phyloP scores from a whole-genome alignment of 2,113 vertebrate species.

The Heterotis niloticus region DNA sequence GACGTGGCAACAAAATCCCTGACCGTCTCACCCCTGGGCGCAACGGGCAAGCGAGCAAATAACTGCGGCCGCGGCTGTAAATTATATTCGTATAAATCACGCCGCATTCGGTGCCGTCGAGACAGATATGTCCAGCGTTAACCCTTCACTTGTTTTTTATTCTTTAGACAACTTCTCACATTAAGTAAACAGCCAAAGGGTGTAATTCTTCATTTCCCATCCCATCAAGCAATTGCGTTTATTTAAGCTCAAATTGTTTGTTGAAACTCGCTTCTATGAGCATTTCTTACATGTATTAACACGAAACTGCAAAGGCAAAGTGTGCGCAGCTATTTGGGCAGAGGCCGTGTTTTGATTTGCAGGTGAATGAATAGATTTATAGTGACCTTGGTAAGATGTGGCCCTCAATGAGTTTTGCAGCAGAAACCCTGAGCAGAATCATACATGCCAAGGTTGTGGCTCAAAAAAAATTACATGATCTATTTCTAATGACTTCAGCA shows the following conservation, averaged over 20 bases:
- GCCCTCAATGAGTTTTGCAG: background rate
- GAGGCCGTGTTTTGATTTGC: background rate
- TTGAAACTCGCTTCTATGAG: background rate
- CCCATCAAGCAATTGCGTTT: too few species aligned
- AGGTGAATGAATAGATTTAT: too few species aligned
- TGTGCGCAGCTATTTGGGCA: background rate
- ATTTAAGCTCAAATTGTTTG: too few species aligned
- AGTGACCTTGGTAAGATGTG: background rate
- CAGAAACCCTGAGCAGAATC: background rate
- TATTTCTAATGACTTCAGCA: background rate
- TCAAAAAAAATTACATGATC: background rate
- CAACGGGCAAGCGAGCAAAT: too few species aligned
- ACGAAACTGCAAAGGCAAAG: background rate
- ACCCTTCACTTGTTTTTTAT: background rate
- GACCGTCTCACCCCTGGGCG: too few species aligned
- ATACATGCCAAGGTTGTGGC: background rate
- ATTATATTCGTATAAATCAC: too few species aligned
- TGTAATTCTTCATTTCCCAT: too few species aligned
- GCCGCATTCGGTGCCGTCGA: too few species aligned
- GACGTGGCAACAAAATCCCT: background rate
- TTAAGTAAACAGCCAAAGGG: too few species aligned
- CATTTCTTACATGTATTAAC: background rate
- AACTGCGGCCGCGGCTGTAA: too few species aligned
- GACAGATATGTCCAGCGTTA: too few species aligned
- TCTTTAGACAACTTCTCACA: background rate